Evolutionary conservation across 2,888 invertebrate genomes (phyloP).

Genomic region (Teleogryllus oceanicus): DNA sequence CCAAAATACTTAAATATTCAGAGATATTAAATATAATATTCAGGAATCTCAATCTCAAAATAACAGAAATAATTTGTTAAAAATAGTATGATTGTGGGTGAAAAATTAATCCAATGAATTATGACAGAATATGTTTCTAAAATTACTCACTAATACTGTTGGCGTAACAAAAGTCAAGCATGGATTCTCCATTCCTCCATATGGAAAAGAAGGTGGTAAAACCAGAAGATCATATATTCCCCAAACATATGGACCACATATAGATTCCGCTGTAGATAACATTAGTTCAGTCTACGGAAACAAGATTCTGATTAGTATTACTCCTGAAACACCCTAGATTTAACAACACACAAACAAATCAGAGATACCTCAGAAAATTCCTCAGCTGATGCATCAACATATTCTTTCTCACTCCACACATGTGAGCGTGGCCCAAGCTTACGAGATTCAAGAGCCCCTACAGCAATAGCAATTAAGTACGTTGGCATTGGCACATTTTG

Average conservation of each 20-base stretch:
- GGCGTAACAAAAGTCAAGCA: constrained; percentile 94
- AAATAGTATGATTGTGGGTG: too few relatives aligned
- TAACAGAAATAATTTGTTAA: too few relatives aligned
- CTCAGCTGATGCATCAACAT: constrained; percentile 76
- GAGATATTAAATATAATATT: too few relatives aligned
- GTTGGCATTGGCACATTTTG: constrained; percentile 83
- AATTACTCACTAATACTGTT: constrained; percentile 68
- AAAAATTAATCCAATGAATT: too few relatives aligned
- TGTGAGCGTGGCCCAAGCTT: constrained; percentile 73
- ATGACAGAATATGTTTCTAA: too few relatives aligned
- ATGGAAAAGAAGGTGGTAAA: constrained; percentile 90
- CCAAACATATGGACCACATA: constrained; percentile 90
- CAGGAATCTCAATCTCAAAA: too few relatives aligned
- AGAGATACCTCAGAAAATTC: constrained; percentile 72
- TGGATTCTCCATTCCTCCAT: constrained; percentile 97
- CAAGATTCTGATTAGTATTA: constrained; percentile 4
- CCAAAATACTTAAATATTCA: too few relatives aligned
- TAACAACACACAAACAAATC: background rate
- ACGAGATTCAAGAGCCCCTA: constrained; percentile 73
- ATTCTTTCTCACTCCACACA: constrained; percentile 87
- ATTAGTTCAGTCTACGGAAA: constrained; percentile 65
- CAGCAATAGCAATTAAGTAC: constrained; percentile 85
- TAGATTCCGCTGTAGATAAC: constrained; percentile 72
- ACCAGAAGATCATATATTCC: constrained; percentile 84
- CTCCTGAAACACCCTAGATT: background rate